phyloP scores from a whole-genome alignment of 2,113 vertebrate species.

The Arenaria interpres region DNA sequence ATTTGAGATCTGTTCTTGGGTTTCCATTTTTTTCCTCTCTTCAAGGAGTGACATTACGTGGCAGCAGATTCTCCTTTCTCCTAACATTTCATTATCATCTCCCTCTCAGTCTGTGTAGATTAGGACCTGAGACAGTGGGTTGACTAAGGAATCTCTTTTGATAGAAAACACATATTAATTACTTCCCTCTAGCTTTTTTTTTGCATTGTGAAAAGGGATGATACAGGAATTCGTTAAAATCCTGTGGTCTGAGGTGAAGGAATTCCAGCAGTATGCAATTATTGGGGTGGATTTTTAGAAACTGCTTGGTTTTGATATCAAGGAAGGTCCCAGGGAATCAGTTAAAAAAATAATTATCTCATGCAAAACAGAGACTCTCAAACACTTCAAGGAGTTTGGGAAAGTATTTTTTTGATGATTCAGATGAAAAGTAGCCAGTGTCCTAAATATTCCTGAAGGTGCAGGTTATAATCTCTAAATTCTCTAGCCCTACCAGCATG shows the following conservation, averaged over 20 bases:
- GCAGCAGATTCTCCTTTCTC: neutral
- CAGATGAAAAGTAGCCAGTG: neutral
- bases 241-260: neutral
- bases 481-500: neutral
- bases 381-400: neutral
- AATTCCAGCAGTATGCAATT: neutral
- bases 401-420: neutral
- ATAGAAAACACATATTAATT: neutral
- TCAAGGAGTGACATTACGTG: neutral
- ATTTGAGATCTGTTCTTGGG: neutral
- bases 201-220: neutral
- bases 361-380: neutral
- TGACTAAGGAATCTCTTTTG: neutral
- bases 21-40: neutral
- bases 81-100: neutral
- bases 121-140: neutral
- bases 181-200: neutral
- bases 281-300: neutral
- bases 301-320: neutral
- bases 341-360: neutral
- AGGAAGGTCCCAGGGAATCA: neutral
- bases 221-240: neutral
- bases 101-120: neutral
- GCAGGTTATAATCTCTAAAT: neutral
- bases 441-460: neutral